A percentile compares a stretch with the other conserved stretches of the same genome.
Conservation (phyloP, 1,140 invertebrate genomes). For the Brachionus rotundiformis region DNA sequence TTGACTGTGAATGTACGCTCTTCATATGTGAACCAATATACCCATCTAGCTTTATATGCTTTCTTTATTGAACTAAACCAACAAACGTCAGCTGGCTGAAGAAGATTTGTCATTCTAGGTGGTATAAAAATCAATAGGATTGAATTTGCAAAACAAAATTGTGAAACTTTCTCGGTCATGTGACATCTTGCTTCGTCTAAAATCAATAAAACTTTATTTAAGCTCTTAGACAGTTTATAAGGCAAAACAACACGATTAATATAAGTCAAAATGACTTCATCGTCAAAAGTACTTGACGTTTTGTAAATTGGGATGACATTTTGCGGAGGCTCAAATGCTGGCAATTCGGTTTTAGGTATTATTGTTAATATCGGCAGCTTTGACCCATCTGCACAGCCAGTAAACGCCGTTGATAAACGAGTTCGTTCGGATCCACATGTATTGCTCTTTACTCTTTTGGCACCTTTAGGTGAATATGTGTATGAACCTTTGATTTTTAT, state of each 20-base stretch:
- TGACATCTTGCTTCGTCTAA: neutral
- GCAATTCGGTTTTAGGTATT: neutral
- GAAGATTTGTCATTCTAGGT: conserved; percentile 1
- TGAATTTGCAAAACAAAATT: neutral
- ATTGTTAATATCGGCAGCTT: neutral
- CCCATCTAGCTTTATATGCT: neutral
- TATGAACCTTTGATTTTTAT: neutral
- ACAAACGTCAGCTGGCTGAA: neutral
- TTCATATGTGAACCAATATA: neutral
- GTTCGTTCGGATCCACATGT: neutral
- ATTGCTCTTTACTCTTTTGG: neutral
- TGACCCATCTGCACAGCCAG: neutral
- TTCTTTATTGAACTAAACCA: neutral
- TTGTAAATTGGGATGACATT: neutral
- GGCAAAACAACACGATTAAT: neutral
- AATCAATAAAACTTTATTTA: neutral
- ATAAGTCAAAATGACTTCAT: conserved; percentile 1
- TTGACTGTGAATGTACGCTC: neutral
- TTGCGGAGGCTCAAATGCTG: neutral
- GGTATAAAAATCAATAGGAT: neutral
- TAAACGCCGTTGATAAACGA: neutral
- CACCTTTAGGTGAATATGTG: neutral
- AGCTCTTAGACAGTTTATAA: neutral
- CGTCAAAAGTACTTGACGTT: neutral
- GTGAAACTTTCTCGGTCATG: neutral